Base-by-base conservation (phyloP, 2,888 invertebrate species). In the Idaea biselata region DNA sequence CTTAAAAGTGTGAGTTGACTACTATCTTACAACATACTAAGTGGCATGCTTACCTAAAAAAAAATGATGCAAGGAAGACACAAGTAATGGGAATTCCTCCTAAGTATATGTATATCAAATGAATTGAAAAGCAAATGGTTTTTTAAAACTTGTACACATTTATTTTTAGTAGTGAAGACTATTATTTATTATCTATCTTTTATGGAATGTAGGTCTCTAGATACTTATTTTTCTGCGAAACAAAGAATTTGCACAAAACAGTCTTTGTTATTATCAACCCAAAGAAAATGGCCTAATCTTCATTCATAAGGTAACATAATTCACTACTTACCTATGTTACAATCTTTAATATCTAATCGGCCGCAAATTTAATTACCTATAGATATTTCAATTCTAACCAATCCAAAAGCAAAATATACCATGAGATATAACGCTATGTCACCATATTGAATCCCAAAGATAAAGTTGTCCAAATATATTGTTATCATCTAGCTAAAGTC, bases 261-360 rank as follows among this genome's bases (percentile, higher is more conserved):
- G 44, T 14, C 44, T 44, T 44, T 44, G 6, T 44, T 8, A 11
- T 44, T 44, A 44, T 44, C 44, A 8, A 11, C 11, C 6, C 14
- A 44, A 44, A 44, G 44, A 44, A 8, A 44, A 44, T 44, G 44
- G 11, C 44, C 44, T 44, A 44, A 44, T 44, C 66, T 67, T 70
- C 70, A 71, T 75, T 73, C 74, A 71, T 65, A 71, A 71, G 62
- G 60, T 67, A 69, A 56, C 69, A 66, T 68, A 63, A 67, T 74
- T 73, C 73, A 69, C 58, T 65, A 65, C 64, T 70, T 68, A 74
- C 75, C 75, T 44, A 11, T 14, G 7, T 44, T 8, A 44, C 11
- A 7, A 44, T 44, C 44, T 44, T 44, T 44, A 14, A 11, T 44
- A 44, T 44, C 44, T 44, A 44, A 44, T 44, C 44, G 11, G 11